Percentiles rank a stretch among this genome's conserved stretches.
phyloP scores from a whole-genome alignment of 2,888 invertebrate species.

The Neuroscelio doddi region DNA sequence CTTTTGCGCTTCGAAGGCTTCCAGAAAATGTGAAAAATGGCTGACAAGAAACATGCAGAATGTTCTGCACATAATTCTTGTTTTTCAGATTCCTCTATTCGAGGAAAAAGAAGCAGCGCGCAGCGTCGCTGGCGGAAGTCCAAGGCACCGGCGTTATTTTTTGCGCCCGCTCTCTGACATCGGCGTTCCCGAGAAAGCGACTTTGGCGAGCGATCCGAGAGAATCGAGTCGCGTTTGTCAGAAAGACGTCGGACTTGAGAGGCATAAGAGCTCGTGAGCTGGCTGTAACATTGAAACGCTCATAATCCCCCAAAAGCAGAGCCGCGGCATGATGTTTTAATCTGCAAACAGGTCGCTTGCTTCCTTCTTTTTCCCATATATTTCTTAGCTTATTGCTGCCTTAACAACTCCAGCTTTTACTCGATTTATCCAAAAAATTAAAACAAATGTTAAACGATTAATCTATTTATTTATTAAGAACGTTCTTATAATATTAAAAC shows the following conservation, averaged over 20 bases:
- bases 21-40: constrained; percentile 1
- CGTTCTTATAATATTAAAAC: no score
- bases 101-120: constrained; percentile 8
- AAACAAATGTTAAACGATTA: no score
- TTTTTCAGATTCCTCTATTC: constrained; percentile 22
- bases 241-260: constrained; percentile 42
- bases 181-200: constrained; percentile 23
- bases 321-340: constrained; percentile 57
- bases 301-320: constrained; percentile 57
- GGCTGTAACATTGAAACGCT: constrained; percentile 52
- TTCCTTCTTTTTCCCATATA: constrained; percentile 17
- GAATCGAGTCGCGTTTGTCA: constrained; percentile 51
- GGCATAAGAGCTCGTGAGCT: no score
- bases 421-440: no score
- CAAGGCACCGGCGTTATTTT: constrained; percentile 29
- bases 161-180: constrained; percentile 21
- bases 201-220: constrained; percentile 43
- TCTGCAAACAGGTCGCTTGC: constrained; percentile 62
- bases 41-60: constrained; percentile 7
- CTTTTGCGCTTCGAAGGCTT: background rate
- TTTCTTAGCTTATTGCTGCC: no score
- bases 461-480: no score
- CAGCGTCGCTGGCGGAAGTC: constrained; percentile 27
- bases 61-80: constrained; percentile 17
- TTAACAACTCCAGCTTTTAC: no score